Conservation (phyloP, 37 sponge, comb jelly and placozoan species). For the Spongia lamella region DNA sequence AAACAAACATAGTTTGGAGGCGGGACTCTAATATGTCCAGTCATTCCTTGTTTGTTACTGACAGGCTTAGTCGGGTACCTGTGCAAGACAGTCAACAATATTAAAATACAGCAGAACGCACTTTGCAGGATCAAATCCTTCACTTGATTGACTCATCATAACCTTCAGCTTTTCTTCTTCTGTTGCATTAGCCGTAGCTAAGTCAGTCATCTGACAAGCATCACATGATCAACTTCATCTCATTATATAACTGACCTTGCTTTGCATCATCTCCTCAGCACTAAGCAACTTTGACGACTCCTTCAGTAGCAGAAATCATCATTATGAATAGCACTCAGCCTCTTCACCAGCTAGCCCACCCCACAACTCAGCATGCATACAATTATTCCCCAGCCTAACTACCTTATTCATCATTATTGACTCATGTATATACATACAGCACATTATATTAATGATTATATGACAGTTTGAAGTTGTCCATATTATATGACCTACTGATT, state of each 20-base stretch:
- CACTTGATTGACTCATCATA: constrained; percentile 83
- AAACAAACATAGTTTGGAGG: constrained; percentile 87
- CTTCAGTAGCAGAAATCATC: background rate
- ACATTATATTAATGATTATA: too few species aligned
- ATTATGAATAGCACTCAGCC: too few species aligned
- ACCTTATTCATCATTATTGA: too few species aligned
- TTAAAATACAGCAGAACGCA: constrained; percentile 15
- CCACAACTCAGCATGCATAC: too few species aligned
- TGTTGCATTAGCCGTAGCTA: constrained; percentile 69
- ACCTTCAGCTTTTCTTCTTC: constrained; percentile 90
- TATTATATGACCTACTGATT: too few species aligned
- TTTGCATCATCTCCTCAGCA: too few species aligned
- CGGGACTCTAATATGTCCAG: constrained; percentile 32
- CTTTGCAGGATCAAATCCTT: constrained; percentile 68
- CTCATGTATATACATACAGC: too few species aligned
- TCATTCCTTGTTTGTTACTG: background rate
- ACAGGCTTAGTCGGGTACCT: constrained; percentile 15
- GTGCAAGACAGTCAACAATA: background rate
- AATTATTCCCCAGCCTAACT: too few species aligned
- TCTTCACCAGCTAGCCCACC: too few species aligned
- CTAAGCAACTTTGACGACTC: too few species aligned
- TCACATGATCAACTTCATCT: background rate
- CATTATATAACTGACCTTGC: background rate
- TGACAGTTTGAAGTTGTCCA: too few species aligned
- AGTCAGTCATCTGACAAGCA: constrained; percentile 65